These are phyloP conservation scores for Gambusia affinis DNA, from an alignment of 2,113 vertebrate species.

Conservation along the genomic window DNA sequence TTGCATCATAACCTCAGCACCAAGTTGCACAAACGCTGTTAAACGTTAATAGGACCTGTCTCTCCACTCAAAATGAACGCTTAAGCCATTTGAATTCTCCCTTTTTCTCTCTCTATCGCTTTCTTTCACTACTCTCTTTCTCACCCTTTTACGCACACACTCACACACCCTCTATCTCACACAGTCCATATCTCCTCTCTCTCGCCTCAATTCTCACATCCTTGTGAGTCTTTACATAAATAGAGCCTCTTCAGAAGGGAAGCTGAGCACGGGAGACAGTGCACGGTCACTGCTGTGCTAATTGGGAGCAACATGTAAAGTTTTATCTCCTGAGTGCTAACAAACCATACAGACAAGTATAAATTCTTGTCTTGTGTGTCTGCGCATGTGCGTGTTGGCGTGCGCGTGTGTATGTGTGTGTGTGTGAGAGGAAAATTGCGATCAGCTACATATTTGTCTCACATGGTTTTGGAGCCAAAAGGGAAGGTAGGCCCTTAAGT, in stretches of 20 bases:
- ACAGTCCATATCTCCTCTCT: conserved; percentile 75
- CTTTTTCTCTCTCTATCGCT: conserved; percentile 88
- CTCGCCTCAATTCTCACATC: conserved; percentile 88
- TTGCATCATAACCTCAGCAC: conserved; percentile 99
- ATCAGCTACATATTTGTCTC: conserved; percentile 17
- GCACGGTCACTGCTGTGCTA: conserved; percentile 98
- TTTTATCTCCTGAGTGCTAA: conserved; percentile 99
- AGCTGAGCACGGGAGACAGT: conserved; percentile 92
- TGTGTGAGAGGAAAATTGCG: conserved; percentile 11
- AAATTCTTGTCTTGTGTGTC: conserved; percentile 70
- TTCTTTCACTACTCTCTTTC: conserved; percentile 73
- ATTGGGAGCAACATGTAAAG: conserved; percentile 99
- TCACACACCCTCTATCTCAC: conserved; percentile 74
- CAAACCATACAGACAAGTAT: conserved; percentile 94
- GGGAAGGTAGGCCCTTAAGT: conserved; percentile 88
- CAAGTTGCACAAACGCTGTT: conserved; percentile 99
- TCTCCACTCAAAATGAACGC: conserved; percentile 99
- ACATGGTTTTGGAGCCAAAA: conserved; percentile 36
- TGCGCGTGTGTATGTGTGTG: too few relatives aligned
- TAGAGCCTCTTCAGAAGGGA: conserved; percentile 90
- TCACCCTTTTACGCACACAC: conserved; percentile 76
- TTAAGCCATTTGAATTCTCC: conserved; percentile 96
- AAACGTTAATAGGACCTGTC: conserved; percentile 99
- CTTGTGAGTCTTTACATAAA: conserved; percentile 96
- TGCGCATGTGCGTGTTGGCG: conserved; percentile 5